Evolutionary conservation across 2,113 vertebrate genomes (phyloP).

Genomic region (Scomber japonicus): DNA sequence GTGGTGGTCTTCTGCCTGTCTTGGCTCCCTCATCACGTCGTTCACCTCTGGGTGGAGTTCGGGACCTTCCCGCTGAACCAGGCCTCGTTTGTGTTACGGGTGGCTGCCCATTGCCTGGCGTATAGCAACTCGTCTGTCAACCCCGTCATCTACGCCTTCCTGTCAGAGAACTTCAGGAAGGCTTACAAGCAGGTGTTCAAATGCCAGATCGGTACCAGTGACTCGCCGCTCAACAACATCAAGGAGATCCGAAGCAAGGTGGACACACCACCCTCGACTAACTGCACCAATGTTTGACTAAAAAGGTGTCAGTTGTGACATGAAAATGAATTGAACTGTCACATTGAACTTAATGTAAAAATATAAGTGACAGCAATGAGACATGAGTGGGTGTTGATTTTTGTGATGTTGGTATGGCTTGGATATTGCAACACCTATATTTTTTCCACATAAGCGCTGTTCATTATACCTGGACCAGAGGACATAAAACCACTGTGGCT

Average conservation of each 20-base stretch:
- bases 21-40: slow-evolving; percentile 96
- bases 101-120: slow-evolving; percentile 94
- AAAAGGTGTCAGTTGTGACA: background rate
- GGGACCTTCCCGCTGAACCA: slow-evolving; percentile 95
- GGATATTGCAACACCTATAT: slow-evolving; percentile 1
- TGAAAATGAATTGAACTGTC: background rate
- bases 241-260: slow-evolving; percentile 89
- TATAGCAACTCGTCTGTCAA: slow-evolving; percentile 99
- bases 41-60: slow-evolving; percentile 96
- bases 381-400: slow-evolving; percentile 4
- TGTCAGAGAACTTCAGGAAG: slow-evolving; percentile 97
- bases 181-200: slow-evolving; percentile 97
- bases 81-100: slow-evolving; percentile 92
- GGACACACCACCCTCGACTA: slow-evolving; percentile 92
- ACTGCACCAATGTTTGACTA: slow-evolving; percentile 93
- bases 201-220: slow-evolving; percentile 81
- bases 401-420: slow-evolving; percentile 14
- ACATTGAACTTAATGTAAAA: slow-evolving; percentile 1
- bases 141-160: slow-evolving; percentile 97
- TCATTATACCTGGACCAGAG: slow-evolving; percentile 14
- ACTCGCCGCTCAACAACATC: slow-evolving; percentile 83
- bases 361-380: background rate
- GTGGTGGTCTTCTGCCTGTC: slow-evolving; percentile 98
- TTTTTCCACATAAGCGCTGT: slow-evolving; percentile 62
- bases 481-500: slow-evolving; percentile 1